Percentiles rank a stretch among this genome's conserved stretches.
Evolutionary conservation across 2,113 vertebrate species (phyloP).

Genomic region (Callionymus lyra): DNA sequence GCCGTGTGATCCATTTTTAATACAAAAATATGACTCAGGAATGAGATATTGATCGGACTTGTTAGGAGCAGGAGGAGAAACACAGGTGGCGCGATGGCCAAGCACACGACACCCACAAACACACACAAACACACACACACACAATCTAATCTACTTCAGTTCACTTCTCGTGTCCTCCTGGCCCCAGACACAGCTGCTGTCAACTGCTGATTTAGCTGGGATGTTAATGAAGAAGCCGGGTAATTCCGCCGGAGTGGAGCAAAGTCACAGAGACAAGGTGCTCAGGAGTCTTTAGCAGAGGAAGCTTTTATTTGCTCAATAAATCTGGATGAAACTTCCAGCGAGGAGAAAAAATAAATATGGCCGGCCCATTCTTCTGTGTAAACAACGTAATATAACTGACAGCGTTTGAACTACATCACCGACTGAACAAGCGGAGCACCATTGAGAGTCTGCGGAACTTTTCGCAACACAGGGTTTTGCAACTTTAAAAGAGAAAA

Average conservation of each 20-base stretch:
- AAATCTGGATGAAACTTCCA: background rate
- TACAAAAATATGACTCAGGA: constrained; percentile 26
- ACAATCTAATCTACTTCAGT: constrained; percentile 47
- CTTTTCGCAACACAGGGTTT: no score
- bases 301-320: background rate
- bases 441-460: no score
- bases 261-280: constrained; percentile 8
- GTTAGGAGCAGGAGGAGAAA: constrained; percentile 20
- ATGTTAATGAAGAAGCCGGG: constrained; percentile 44
- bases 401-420: no score
- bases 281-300: constrained; percentile 1
- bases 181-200: constrained; percentile 35
- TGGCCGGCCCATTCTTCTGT: no score
- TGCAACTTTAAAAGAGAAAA: no score
- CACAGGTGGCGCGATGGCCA: constrained; percentile 14
- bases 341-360: no score
- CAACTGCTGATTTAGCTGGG: constrained; percentile 41
- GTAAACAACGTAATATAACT: no score
- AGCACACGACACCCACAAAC: constrained; percentile 1
- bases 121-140: constrained; percentile 1
- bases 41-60: constrained; percentile 52
- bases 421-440: no score
- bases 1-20: constrained; percentile 53
- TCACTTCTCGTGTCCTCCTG: constrained; percentile 40
- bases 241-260: constrained; percentile 30